Conservation (phyloP, 2,113 vertebrate genomes). For the Cyrtonyx montezumae region DNA sequence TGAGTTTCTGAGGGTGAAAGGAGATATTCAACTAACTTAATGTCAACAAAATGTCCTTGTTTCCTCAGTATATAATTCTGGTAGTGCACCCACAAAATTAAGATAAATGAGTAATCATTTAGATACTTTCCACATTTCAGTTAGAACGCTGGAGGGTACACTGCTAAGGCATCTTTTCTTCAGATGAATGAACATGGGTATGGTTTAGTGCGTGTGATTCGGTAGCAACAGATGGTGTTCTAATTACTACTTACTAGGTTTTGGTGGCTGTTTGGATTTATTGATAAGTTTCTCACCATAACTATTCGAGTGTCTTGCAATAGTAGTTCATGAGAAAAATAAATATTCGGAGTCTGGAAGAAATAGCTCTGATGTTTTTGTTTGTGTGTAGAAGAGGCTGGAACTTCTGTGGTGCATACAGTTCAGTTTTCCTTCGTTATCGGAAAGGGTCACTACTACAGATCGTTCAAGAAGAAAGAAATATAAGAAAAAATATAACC, state of each 20-base stretch:
- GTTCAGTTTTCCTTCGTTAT: not conserved
- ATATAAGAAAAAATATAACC: not conserved
- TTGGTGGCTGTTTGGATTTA: not conserved
- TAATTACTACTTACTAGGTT: not conserved
- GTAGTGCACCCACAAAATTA: not conserved
- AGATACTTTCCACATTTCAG: not conserved
- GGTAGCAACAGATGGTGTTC: not conserved
- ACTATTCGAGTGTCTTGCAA: not conserved
- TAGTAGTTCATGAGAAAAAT: not conserved
- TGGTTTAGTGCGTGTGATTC: not conserved
- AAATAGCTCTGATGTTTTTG: fast-evolving
- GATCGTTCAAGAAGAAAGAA: no score
- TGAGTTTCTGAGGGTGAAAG: fast-evolving
- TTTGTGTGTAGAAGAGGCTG: not conserved
- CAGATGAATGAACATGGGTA: not conserved
- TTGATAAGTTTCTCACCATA: not conserved
- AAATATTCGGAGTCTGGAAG: not conserved
- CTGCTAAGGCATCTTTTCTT: not conserved
- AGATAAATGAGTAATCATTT: not conserved
- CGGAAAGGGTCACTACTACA: not conserved
- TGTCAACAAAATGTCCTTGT: not conserved
- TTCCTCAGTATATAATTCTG: not conserved
- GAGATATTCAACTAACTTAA: not conserved
- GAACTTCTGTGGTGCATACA: not conserved
- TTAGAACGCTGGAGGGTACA: not conserved